Evolutionary conservation across 2,797 vertebrate species (phyloP).

Genomic region (Hemitrygon akajei): DNA sequence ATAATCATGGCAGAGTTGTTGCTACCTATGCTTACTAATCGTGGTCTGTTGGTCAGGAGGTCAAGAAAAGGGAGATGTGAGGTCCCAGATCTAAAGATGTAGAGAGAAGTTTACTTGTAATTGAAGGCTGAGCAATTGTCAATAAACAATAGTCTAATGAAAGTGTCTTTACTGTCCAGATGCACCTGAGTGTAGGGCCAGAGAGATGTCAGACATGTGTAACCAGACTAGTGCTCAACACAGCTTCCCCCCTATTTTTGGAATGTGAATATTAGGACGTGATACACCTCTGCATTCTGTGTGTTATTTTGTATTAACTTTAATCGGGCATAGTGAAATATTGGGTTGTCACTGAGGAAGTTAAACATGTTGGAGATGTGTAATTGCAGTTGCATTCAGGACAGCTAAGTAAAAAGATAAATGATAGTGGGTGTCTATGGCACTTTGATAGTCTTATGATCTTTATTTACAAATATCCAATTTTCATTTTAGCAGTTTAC

Average conservation of each 20-base stretch:
- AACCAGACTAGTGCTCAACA: not conserved
- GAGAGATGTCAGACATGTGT: not conserved
- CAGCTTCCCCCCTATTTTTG: not conserved
- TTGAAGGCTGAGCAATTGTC: no score
- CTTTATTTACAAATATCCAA: not conserved
- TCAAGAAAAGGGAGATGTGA: no score
- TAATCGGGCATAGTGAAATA: not conserved
- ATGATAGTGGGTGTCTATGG: not conserved
- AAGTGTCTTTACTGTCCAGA: no score
- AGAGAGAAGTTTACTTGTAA: no score
- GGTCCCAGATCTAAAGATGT: no score
- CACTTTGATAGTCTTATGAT: not conserved
- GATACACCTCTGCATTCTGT: no score
- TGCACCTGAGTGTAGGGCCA: no score
- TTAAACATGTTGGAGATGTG: not conserved
- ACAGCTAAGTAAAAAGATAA: not conserved
- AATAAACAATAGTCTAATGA: no score
- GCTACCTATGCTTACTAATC: no score
- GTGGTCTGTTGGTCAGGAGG: no score
- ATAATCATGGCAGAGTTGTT: no score
- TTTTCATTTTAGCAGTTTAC: no score
- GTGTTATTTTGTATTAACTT: not conserved
- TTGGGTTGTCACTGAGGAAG: not conserved
- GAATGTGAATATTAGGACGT: not conserved
- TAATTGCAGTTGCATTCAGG: not conserved